A percentile compares a stretch with the other conserved stretches of the same genome.
These are phyloP conservation scores for Solea solea DNA, from an alignment of 2,113 vertebrate genomes.

Conservation along the genomic window DNA sequence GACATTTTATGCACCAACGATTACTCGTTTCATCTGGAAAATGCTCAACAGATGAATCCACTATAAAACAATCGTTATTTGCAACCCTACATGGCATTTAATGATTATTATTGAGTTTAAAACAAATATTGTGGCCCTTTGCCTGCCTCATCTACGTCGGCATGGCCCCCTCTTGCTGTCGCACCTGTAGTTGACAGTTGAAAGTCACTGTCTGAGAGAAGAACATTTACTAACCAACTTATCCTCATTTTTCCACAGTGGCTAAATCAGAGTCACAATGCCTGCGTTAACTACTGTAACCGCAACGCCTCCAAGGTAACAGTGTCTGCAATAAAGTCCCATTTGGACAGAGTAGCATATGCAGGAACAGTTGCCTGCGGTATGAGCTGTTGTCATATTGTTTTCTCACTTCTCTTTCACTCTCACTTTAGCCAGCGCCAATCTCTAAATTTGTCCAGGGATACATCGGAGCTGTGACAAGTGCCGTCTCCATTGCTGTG, in stretches of 20 bases:
- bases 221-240: neutral
- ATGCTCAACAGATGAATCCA: too few species aligned
- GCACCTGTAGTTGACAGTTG: too few species aligned
- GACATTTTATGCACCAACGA: too few species aligned
- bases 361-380: neutral
- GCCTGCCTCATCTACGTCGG: too few species aligned
- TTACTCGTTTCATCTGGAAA: too few species aligned
- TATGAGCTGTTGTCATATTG: neutral
- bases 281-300: slow-evolving; percentile 96
- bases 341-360: neutral
- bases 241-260: slow-evolving; percentile 76
- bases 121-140: too few species aligned
- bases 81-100: too few species aligned
- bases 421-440: slow-evolving; percentile 83
- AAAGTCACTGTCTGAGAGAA: too few species aligned
- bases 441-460: slow-evolving; percentile 90
- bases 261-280: slow-evolving; percentile 97
- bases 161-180: too few species aligned
- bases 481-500: slow-evolving; percentile 94
- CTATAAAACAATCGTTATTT: too few species aligned
- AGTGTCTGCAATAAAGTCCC: neutral
- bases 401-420: neutral
- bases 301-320: slow-evolving; percentile 93
- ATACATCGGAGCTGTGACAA: slow-evolving; percentile 92
- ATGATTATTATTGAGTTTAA: too few species aligned